Evolutionary conservation across 1,140 invertebrate species (phyloP).

Genomic region (Chironomus striatipennis): DNA sequence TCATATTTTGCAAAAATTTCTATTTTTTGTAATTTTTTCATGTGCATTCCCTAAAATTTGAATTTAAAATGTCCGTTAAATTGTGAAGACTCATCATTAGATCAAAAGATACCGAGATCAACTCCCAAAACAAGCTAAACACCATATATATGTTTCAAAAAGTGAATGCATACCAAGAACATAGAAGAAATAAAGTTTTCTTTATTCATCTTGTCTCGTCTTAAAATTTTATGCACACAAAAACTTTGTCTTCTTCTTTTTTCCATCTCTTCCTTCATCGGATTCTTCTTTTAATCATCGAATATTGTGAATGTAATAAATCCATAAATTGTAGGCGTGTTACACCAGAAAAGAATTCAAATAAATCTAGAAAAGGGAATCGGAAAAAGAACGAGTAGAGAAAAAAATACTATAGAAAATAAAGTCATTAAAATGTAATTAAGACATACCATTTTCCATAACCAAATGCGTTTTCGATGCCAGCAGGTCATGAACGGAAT

Average conservation of each 20-base stretch:
- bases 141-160: no score
- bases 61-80: no score
- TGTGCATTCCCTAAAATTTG: no score
- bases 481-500: not conserved
- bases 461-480: constrained; percentile 9
- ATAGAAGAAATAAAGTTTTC: not conserved
- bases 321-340: constrained; percentile 2
- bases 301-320: not conserved
- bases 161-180: not conserved
- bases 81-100: no score
- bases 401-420: not conserved
- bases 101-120: no score
- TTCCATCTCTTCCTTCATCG: not conserved
- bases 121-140: no score
- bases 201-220: not conserved
- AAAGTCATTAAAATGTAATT: constrained; percentile 15
- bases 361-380: not conserved
- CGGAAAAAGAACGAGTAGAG: not conserved
- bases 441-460: not conserved
- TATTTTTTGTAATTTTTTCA: no score
- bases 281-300: not conserved
- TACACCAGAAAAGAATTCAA: not conserved
- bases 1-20: no score
- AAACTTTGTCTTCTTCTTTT: not conserved
- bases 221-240: not conserved